A percentile compares a stretch with the other conserved stretches of the same genome.
phyloP scores from a whole-genome alignment of 2,888 invertebrate species.

The Hesperia comma region DNA sequence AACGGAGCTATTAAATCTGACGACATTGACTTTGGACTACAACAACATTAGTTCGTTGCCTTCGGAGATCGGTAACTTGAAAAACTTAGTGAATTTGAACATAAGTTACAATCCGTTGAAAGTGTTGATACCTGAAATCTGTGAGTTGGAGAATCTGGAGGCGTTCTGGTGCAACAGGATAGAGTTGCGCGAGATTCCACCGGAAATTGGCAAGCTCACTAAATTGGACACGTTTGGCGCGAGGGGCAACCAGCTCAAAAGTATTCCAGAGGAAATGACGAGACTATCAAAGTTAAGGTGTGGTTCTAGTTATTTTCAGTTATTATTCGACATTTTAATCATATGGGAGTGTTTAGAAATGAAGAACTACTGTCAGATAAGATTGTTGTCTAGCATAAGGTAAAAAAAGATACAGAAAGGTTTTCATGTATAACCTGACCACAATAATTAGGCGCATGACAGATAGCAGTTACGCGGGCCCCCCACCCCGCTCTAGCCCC shows the following conservation, averaged over 20 bases:
- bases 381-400: too few relatives aligned
- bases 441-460: too few relatives aligned
- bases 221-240: slow-evolving; percentile 87
- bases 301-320: not conserved
- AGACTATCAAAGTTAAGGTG: slow-evolving; percentile 82
- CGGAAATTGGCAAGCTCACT: slow-evolving; percentile 84
- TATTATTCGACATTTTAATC: not conserved
- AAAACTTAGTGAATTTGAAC: slow-evolving; percentile 85
- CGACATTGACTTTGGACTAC: slow-evolving; percentile 86
- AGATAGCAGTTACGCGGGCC: too few relatives aligned
- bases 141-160: slow-evolving; percentile 84
- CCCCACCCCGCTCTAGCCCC: too few relatives aligned
- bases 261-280: slow-evolving; percentile 84
- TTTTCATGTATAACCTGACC: too few relatives aligned
- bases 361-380: too few relatives aligned
- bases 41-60: slow-evolving; percentile 86
- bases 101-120: slow-evolving; percentile 87
- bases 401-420: too few relatives aligned
- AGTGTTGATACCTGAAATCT: slow-evolving; percentile 84
- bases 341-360: too few relatives aligned
- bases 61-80: slow-evolving; percentile 82
- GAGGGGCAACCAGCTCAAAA: slow-evolving; percentile 84
- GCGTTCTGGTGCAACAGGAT: slow-evolving; percentile 87
- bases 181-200: slow-evolving; percentile 82
- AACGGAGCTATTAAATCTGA: slow-evolving; percentile 80